A percentile compares a stretch with the other conserved stretches of the same genome.
Conservation (phyloP, 1,140 invertebrate species). For the Drosophila paulistorum region DNA sequence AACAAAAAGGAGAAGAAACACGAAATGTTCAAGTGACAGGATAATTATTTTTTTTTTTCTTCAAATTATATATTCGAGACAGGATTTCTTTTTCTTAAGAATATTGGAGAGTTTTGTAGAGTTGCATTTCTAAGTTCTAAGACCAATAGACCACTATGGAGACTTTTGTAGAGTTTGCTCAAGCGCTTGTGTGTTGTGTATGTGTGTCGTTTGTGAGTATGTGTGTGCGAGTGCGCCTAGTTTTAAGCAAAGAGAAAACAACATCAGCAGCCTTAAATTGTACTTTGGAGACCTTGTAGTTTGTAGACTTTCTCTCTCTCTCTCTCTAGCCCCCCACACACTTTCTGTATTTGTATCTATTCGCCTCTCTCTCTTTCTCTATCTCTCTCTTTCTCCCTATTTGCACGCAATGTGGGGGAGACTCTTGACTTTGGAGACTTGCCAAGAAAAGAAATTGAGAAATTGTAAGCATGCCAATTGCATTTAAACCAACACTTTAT, state of each 20-base stretch:
- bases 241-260: background rate
- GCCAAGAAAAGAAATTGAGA: constrained; percentile 16
- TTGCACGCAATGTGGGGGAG: background rate
- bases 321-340: background rate
- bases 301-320: background rate
- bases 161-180: constrained; percentile 7
- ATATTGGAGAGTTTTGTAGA: constrained; percentile 15
- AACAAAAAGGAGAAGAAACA: background rate
- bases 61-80: background rate
- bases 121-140: constrained; percentile 15
- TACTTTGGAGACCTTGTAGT: constrained; percentile 20
- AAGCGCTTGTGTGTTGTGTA: background rate
- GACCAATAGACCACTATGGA: background rate
- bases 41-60: background rate
- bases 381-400: background rate
- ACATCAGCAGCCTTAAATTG: constrained; percentile 3
- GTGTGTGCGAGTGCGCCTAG: background rate
- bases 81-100: background rate
- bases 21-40: background rate
- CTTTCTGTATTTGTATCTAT: background rate
- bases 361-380: background rate
- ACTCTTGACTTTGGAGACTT: constrained; percentile 45
- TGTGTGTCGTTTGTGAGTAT: background rate
- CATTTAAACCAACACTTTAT: constrained; percentile 46
- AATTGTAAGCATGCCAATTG: constrained; percentile 55